Base-by-base conservation (phyloP, 2,888 invertebrate species). In the Minunthozetes semirufus region DNA sequence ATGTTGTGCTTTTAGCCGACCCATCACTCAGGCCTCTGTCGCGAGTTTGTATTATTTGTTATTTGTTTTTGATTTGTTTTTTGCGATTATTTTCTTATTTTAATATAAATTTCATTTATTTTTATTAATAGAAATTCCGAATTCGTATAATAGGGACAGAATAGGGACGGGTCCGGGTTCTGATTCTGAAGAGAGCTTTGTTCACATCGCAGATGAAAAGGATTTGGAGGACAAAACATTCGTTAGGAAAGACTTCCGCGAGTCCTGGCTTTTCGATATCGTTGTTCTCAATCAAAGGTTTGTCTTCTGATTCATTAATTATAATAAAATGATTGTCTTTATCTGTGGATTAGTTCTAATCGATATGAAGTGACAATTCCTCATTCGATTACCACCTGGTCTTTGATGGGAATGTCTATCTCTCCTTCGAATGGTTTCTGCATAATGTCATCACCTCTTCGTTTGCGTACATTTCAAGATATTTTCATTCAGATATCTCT, bases 311-410 rank as follows among this genome's bases (percentile, higher is more conserved):
- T 38, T 17, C 8, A 61, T 42, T 15, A 48, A 74, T 74, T 22
- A 48, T 27, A 15, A 13, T 38, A 22, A n/a, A 50, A 50, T 50
- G 15, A 50, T n/a, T n/a, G 50, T 4, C 3, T n/a, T 50, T 50
- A 66, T 42, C 4, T 33, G 4, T 6, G 4, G 33, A 77, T 73
- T n/a, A 59, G 72, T 11, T 46, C 46, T 19, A 53, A 66, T 17
- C 76, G 73, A 33, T 48, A 73, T 46, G 46, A 17, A 0, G 50
- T 76, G 4, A 78, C 76, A 25, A 59, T 78, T 17, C 79, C 79
- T 8, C 79, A 80, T 66, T 79, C 79, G 11, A 80, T 80, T 19
- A 80, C 80, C 15, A 78, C 78, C 3, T 80, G 79, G 79, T 74
- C 76, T 4, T 48, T 80, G 11, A 75, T 76, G 48, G 78, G 78